These are phyloP conservation scores for Melitaea cinxia DNA, from an alignment of 1,140 invertebrate species.

Conservation along the genomic window DNA sequence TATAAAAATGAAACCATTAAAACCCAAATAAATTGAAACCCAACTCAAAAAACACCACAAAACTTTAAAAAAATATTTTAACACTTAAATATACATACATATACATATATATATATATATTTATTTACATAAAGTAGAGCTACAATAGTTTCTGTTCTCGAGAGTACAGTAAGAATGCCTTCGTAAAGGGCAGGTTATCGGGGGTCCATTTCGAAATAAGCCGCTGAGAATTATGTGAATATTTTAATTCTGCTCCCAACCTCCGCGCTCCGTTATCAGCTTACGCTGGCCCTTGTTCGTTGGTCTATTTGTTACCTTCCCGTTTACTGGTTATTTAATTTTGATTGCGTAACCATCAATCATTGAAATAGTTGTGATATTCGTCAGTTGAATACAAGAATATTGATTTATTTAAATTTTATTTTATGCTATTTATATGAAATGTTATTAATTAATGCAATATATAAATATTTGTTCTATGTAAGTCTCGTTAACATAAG, in stretches of 20 bases:
- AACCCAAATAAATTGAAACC: no score
- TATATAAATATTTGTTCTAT: no score
- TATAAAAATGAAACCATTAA: no score
- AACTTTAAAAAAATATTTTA: no score
- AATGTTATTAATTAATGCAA: no score
- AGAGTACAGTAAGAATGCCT: conserved; percentile 46
- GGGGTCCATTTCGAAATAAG: conserved; percentile 41
- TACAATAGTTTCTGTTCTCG: conserved; percentile 23
- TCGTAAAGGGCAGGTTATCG: conserved; percentile 51
- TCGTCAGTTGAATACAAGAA: no score
- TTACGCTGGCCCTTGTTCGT: conserved; percentile 14
- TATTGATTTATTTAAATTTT: no score
- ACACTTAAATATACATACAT: no score
- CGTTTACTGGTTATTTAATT: conserved; percentile 19
- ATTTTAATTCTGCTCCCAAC: conserved; percentile 46
- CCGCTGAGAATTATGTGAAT: conserved; percentile 48
- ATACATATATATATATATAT: no score
- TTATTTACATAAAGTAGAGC: not conserved
- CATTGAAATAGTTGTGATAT: not conserved
- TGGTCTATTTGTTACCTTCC: conserved; percentile 21
- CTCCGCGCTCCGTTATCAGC: conserved; percentile 27
- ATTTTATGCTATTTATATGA: no score
- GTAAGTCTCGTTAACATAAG: no score
- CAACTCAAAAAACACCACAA: no score
- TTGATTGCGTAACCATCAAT: conserved; percentile 23